Conservation (phyloP, 2,888 invertebrate genomes). For the Ctena decussata region DNA sequence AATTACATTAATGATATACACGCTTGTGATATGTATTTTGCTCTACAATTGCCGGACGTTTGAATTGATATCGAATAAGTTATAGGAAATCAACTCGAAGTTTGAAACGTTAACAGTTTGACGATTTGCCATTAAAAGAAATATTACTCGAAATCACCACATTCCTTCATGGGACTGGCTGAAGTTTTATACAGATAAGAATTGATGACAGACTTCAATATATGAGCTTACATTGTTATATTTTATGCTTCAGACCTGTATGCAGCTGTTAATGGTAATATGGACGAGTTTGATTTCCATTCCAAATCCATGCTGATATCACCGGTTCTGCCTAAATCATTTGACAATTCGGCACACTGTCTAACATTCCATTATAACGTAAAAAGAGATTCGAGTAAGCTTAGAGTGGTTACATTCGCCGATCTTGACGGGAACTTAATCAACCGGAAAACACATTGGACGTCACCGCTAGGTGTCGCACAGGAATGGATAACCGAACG, state of each 20-base stretch:
- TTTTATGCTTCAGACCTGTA: conserved; percentile 42
- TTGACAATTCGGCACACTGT: conserved; percentile 45
- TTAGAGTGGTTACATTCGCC: conserved; percentile 42
- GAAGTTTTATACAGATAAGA: too few relatives aligned
- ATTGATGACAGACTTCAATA: too few relatives aligned
- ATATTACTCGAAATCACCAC: too few relatives aligned
- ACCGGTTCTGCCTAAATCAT: conserved; percentile 22
- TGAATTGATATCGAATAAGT: too few relatives aligned
- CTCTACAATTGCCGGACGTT: too few relatives aligned
- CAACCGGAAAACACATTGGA: conserved; percentile 45
- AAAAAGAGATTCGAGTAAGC: conserved; percentile 6
- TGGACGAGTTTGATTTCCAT: conserved; percentile 4
- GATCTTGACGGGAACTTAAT: conserved; percentile 9
- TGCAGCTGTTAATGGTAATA: conserved; percentile 28
- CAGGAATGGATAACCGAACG: conserved; percentile 20
- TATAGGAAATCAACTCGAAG: too few relatives aligned
- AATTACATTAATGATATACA: too few relatives aligned
- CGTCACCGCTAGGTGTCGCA: conserved; percentile 7
- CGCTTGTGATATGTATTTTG: too few relatives aligned
- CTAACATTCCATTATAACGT: conserved; percentile 41
- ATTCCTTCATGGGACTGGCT: too few relatives aligned
- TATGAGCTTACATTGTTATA: too few relatives aligned
- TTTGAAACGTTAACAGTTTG: too few relatives aligned
- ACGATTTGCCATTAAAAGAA: too few relatives aligned
- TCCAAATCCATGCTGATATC: conserved; percentile 34